Evolutionary conservation across 2,113 vertebrate genomes (phyloP), one percentile per base, ranked within the genome.

Genomic region (Heloderma charlesbogerti): DNA sequence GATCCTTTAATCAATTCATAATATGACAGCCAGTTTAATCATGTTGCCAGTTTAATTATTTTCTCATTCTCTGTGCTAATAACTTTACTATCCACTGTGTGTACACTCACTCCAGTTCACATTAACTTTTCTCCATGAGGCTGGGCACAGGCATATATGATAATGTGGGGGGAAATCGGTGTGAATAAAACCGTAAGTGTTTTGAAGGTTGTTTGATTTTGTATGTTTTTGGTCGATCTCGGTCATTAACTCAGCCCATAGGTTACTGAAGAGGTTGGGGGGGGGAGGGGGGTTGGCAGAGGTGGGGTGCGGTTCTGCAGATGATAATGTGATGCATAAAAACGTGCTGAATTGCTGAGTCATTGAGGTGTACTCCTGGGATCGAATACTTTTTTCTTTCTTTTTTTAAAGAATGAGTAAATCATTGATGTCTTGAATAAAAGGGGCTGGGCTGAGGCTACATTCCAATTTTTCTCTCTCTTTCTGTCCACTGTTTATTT

Each of bases 391-490:
- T 34, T 69, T 51, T 51, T 51, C 8, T 51, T n/a, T n/a, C 8
- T 8, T 51, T 51, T 51, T 67, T 54, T 60, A 90, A 86, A 90
- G 34, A 67, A 77, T 69, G 34, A 54, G 84, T 71, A 54, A 90
- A 86, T 86, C 84, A 86, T 80, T 71, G 77, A 86, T 40, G 45
- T 20, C n/a, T 78, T 86, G 83, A 25, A 86, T 79, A 51, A 86
- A 90, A 90, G 74, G 34, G 16, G 0, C 29, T 69, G 60, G 60
- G 71, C 60, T 71, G 74, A 79, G 66, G 34, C 83, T 40, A 25
- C 43, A 18, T 54, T 69, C 83, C 75, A 78, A 69, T 90, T 86
- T 79, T 40, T 20, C 60, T 57, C 29, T 15, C 63, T 90, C 77
- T 86, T 63, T 78, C 67, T 43, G 48, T 83, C 48, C 34, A 20